Base-by-base conservation (phyloP, 1,140 invertebrate species). In the Chrysopa pallens region DNA sequence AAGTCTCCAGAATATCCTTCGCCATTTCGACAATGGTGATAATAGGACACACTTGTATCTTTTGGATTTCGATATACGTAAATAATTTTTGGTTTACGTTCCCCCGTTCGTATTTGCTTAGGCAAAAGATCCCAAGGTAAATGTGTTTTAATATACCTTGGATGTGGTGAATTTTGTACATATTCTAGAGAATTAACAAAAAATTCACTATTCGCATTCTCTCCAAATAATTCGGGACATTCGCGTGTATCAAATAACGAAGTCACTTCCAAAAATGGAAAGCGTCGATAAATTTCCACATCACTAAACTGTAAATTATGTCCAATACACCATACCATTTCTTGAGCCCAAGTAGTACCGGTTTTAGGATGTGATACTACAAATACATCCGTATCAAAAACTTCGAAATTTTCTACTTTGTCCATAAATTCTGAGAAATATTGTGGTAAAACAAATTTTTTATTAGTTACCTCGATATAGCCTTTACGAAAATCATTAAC, bases 51-150 rank as follows among this genome's bases (percentile, higher is more conserved):
- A 23, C 73, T 74, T 1, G 74, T 74, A 55, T 90, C 85, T 58
- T 85, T 88, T 0, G 84, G 78, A 59, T 89, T 84, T 49, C 85
- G 69, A 1, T 72, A 68, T 0, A 87, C 70, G 50, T 88, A 88
- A 40, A 89, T 74, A 1, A 88, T 74, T 72, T 68, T 69, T 5
- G 69, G 61, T 36, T 63, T 64, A 28, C 58, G 68, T 13, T 50
- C 50, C 40, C 63, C 59, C 13, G 54, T 60, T 50, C 64, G 63
- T 17, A 76, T 55, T 51, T 73, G 62, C 6, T 61, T 60, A 0
- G 82, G 80, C 27, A 85, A 54, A 2, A 84, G 54, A 38, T 67
- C 63, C 12, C 70, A 69, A 0, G 81, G 79, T 14, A 86, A 53
- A 61, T 86, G 83, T 1, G 75, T 74, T 54, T 81, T 81, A 6